These are phyloP conservation scores for Ornithorhynchus anatinus DNA, from an alignment of 2,113 vertebrate species.

Conservation along the genomic window DNA sequence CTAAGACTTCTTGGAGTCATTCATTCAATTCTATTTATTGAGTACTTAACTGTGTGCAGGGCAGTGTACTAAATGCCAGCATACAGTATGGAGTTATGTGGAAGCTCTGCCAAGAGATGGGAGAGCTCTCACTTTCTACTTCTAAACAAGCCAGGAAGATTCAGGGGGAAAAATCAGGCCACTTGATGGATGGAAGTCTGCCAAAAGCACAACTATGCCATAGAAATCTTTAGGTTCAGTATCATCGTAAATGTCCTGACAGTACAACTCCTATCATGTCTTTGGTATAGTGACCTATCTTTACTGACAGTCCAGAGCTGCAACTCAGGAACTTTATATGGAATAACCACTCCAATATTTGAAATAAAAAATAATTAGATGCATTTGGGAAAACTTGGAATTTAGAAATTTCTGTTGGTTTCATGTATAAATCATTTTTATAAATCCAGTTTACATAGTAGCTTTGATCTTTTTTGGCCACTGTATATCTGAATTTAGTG, in stretches of 20 bases:
- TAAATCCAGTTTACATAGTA: slow-evolving; percentile 28
- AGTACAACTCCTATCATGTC: slow-evolving; percentile 24
- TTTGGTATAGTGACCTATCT: slow-evolving; percentile 7
- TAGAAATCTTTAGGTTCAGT: too few species aligned
- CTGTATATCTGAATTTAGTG: neutral
- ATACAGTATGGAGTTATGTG: too few species aligned
- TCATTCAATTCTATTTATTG: too few species aligned
- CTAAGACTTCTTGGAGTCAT: too few species aligned
- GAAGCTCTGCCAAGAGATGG: too few species aligned
- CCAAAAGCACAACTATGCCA: too few species aligned
- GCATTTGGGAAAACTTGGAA: slow-evolving; percentile 24
- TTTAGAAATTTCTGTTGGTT: slow-evolving; percentile 4
- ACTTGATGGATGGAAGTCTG: too few species aligned
- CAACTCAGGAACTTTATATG: neutral
- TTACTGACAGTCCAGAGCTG: slow-evolving; percentile 15
- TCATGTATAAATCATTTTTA: slow-evolving; percentile 20
- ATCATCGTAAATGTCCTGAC: slow-evolving; percentile 36
- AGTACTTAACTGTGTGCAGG: too few species aligned
- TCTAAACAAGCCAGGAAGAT: too few species aligned
- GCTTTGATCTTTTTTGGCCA: slow-evolving; percentile 10
- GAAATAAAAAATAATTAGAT: slow-evolving; percentile 5
- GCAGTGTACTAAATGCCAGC: too few species aligned
- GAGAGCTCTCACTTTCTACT: too few species aligned
- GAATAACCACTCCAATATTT: neutral
- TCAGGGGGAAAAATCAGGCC: too few species aligned